Conservation (phyloP, 2,113 vertebrate genomes). For the Phyllostomus discolor region DNA sequence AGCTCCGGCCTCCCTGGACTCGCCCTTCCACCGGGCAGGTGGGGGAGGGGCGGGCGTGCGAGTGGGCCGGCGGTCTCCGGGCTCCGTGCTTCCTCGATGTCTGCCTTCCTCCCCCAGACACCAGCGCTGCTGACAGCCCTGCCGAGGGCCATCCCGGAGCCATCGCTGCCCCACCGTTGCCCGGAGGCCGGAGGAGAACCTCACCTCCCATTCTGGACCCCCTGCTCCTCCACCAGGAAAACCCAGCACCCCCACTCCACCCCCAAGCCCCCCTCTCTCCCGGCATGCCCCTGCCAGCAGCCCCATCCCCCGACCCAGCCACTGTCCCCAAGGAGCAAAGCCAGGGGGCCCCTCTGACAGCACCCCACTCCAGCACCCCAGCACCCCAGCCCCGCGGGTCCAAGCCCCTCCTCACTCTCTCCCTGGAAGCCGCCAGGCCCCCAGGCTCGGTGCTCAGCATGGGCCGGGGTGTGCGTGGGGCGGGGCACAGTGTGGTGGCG, state of each 20-base stretch:
- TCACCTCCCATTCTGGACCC: not conserved
- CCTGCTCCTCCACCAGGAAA: not conserved
- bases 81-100: fast-evolving
- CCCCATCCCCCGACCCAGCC: not conserved
- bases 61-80: not conserved
- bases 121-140: fast-evolving
- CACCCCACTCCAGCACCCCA: fast-evolving
- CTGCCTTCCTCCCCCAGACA: too few species aligned
- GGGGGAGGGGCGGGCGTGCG: fast-evolving
- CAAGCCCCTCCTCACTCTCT: not conserved
- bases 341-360: not conserved
- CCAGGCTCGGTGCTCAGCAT: not conserved
- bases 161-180: fast-evolving
- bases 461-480: not conserved
- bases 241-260: not conserved
- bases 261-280: not conserved
- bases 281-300: not conserved
- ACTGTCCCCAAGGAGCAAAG: not conserved
- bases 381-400: not conserved
- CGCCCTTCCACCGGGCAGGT: not conserved
- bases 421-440: not conserved
- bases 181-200: not conserved
- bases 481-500: too few species aligned
- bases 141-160: not conserved
- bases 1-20: not conserved